Evolutionary conservation across 2,113 vertebrate species (phyloP), one percentile per base, ranked within the genome.

Genomic region (Macaca fascicularis): DNA sequence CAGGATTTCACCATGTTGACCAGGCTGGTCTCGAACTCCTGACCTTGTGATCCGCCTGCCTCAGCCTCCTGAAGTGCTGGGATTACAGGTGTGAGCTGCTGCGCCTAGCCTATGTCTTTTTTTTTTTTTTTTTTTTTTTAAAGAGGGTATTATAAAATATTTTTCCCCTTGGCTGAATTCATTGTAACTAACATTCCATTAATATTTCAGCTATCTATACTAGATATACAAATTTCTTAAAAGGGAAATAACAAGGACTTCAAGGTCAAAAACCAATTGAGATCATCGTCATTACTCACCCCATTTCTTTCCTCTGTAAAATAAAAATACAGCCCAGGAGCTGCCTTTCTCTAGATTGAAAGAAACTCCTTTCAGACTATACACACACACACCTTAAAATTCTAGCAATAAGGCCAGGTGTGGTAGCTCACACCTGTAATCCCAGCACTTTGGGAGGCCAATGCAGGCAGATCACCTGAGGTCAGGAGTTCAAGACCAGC

Each of bases 221-320:
- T 22, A 14, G 57, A 89, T 52, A 93, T 4, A 89, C 5, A 85
- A 87, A 70, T 17, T 78, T 94, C 64, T 81, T 76, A 35, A 85
- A 38, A 89, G 50, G 40, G 40, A 81, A 91, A 16, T 20, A 96
- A 30, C 52, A 64, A 96, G n/a, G 27, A 97, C 67, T 96, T 96
- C 32, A 82, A 95, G 10, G 67, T 57, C 50, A 35, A 52, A 97
- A 94, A 93, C 27, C 48, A 93, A 78, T 78, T 20, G 86, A 78
- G 67, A 94, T 78, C 59, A 94, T 25, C 80, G 25, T 90, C 72
- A 52, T 88, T 87, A 86, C 23, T 6, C 74, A 45, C 23, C 5
- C 25, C 16, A 40, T 17, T 8, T 22, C 13, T 79, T 93, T 76
- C n/a, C 5, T 84, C 23, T 93, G 17, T 52, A 92, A 95, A 94